These are phyloP conservation scores for Empis stercorea DNA, from an alignment of 2,888 invertebrate species.

Conservation along the genomic window DNA sequence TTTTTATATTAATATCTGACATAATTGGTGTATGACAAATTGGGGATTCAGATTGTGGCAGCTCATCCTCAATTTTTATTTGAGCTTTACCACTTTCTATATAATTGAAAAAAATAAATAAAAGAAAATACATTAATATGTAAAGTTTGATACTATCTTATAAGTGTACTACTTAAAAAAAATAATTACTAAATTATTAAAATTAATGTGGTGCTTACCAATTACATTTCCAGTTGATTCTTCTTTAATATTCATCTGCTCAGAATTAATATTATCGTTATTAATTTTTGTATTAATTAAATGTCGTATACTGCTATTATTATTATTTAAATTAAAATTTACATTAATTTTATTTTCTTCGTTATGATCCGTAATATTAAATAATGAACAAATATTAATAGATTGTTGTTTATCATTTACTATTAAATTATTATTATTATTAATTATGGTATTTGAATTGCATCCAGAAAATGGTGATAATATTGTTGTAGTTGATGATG, in stretches of 20 bases:
- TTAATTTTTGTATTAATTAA: constrained; percentile 4
- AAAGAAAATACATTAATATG: too few species aligned
- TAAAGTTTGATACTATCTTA: too few species aligned
- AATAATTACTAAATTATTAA: too few species aligned
- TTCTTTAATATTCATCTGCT: neutral
- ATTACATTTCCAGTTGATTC: neutral
- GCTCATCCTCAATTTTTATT: constrained; percentile 8
- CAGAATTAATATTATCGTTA: constrained; percentile 12
- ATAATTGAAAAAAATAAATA: neutral
- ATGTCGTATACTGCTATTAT: neutral
- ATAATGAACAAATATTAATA: too few species aligned
- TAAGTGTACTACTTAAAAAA: too few species aligned
- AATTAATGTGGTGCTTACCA: too few species aligned
- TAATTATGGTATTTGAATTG: neutral
- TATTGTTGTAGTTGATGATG: constrained; percentile 38
- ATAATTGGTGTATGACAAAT: neutral
- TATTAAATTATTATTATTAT: too few species aligned
- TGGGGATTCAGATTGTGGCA: constrained; percentile 12
- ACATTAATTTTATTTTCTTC: too few species aligned
- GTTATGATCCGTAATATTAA: too few species aligned
- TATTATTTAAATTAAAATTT: too few species aligned
- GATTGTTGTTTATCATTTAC: too few species aligned
- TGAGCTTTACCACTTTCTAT: constrained; percentile 1
- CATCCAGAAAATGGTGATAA: constrained; percentile 12
- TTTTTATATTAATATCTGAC: neutral